Evolutionary conservation across 2,888 invertebrate species (phyloP), one percentile per base, ranked within the genome.

Genomic region (Chelonus formosanus): DNA sequence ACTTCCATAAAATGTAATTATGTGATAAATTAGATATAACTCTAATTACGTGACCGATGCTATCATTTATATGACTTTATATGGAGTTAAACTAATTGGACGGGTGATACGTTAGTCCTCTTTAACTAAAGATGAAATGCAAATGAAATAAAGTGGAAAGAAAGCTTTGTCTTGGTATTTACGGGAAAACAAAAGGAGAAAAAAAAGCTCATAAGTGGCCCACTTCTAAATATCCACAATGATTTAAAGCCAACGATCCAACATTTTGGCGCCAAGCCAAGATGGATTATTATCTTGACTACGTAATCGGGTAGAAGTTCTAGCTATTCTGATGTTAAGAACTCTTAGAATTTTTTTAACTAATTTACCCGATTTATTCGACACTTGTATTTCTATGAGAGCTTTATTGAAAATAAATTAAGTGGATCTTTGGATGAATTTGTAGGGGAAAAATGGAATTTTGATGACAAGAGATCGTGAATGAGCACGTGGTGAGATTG

Each of bases 81-180:
- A 75, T 74, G 71, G 69, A 69, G 74, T 71, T 73, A 75, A 79
- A 75, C 80, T 78, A 80, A 80, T 80, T 80, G 78, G 79, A 74
- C 73, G 75, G 67, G 56, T 70, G 73, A 74, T 73, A 70, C 70
- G 67, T 67, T 56, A 45, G 48, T 8, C 34, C 55, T 47, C 44
- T 53, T 52, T 47, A 43, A 50, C 8, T 31, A 43, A 7, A 6
- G 10, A 43, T 57, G 43, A 6, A 57, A 57, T 57, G 57, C 57
- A 57, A 57, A 57, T 57, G 43, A 45, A 57, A 45, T 31, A 20
- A 20, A 45, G 20, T 8, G 32, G n/a, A 43, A 55, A 56, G 8
- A 57, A 57, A 32, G 34, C 32, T 20, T 20, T 47, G 5, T 35
- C n/a, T 32, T 44, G 8, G 54, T 6, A 45, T 20, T 45, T 35